phyloP scores from a whole-genome alignment of 2,113 vertebrate species.

The Carassius carassius region DNA sequence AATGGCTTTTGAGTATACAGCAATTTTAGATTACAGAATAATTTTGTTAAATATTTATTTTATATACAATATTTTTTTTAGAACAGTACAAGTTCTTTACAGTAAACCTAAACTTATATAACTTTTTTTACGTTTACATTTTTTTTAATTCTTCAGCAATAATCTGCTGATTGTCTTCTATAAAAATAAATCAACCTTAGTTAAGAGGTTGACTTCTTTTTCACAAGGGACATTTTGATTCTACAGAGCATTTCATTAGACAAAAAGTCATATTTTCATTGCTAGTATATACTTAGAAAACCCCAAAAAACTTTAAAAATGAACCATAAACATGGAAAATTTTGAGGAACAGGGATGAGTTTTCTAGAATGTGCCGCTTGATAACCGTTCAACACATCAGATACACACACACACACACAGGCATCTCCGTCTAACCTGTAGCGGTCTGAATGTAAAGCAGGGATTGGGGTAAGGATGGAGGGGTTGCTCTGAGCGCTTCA shows the following conservation, averaged over 20 bases:
- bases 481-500: conserved; percentile 56
- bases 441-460: conserved; percentile 33
- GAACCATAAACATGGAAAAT: background rate
- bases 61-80: no score
- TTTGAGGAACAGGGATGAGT: background rate
- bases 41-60: no score
- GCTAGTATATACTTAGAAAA: background rate
- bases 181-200: no score
- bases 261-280: background rate
- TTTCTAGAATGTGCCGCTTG: background rate
- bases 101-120: no score
- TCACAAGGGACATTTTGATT: background rate
- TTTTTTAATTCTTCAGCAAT: no score
- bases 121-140: no score
- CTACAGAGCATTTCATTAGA: background rate
- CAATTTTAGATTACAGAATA: no score
- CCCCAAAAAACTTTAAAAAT: background rate
- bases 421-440: conserved; percentile 55
- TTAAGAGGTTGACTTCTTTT: background rate
- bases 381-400: background rate
- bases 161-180: no score
- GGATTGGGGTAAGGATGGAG: conserved; percentile 17
- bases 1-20: no score
- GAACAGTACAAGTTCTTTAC: no score
- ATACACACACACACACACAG: background rate